Base-by-base conservation (phyloP, 2,888 invertebrate species). In the Rhingia campestris region DNA sequence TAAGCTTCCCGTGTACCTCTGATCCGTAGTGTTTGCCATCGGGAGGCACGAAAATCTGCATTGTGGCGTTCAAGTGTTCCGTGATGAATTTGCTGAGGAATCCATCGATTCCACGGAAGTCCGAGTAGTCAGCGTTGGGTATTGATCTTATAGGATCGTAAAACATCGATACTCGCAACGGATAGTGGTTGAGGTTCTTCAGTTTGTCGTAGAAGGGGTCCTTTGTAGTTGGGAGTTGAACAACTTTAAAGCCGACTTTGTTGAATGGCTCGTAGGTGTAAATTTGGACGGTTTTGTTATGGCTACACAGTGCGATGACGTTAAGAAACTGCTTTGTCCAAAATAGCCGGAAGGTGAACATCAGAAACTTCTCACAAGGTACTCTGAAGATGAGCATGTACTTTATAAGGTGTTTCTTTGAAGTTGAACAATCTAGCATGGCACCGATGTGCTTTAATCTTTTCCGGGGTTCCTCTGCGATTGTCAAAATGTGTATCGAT, bases 241-340 rank as follows among this genome's bases (percentile, higher is more conserved):
- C 35, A 10, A 84, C 43, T 12, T 76, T 75, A 6, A 89, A 76
- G 0, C 89, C 90, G 0, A 67, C 45, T 0, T 41, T 32, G 0
- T 87, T 86, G 81, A 90, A 91, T 0, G 90, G 90, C 37, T 90
- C 87, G 69, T 87, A 91, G n/a, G 89, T 88, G 22, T 86, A 89
- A 2, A 88, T 51, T 6, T 14, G 3, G 0, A 58, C 6, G 32
- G 37, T 0, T 22, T 22, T 22, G 22, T 22, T 22, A 51, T 70
- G 33, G 10, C 30, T 3, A 86, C 22, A 90, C 9, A 86, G 73
- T 4, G 87, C 88, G n/a, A 90, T 56, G 0, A 86, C 90, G 69
- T 88, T 87, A 4, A 89, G 76, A 33, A 89, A 72, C 2, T 88
- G 75, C 45, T 88, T 89, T 2, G 32, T 10, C 89, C 90, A 90